Base-by-base conservation (phyloP, 1,140 invertebrate species). In the Adelges cooleyi region DNA sequence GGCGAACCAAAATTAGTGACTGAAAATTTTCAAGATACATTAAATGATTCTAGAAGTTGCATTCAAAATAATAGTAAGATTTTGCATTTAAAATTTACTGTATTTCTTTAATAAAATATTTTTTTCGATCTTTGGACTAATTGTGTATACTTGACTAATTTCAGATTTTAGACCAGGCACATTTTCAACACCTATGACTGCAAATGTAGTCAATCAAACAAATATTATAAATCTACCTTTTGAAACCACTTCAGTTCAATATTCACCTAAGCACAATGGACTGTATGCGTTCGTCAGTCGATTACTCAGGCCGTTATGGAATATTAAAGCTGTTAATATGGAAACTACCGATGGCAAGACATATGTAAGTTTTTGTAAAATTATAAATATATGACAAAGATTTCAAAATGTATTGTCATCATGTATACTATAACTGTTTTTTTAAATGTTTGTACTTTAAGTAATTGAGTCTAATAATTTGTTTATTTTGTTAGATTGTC, bases 201-300 rank as follows among this genome's bases (percentile, higher is more conserved):
- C 29, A 29, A 40, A 17, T 27, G 27, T 44, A 27, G 29, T 42
- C 9, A 62, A 62, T 62, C 56, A 62, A n/a, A 8, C 56, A 48
- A 48, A 48, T 10, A 62, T 62, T 8, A 62, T 42, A 48, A 62
- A 62, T 22, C 29, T 62, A 62, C 56, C 56, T 18, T 62, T 62
- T 62, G 56, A 62, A 48, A 46, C 56, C 1, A 62, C 54, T 59
- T 44, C 22, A 17, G 48, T 67, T 29, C 66, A 68, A 46, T 90
- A 84, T 73, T 92, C 90, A 2, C 82, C 87, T 3, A 94, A 94
- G 75, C 93, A 97, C 72, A 91, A 94, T 74, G 92, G 91, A 1
- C 78, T 98, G 0, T 98, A 96, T 76, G 78, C 96, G 3, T 94
- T 91, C 72, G 81, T 95, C 9, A 84, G 87, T 23, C 81, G 93